These are phyloP conservation scores for Emydocephalus ijimae DNA, from an alignment of 2,113 vertebrate species.

Conservation along the genomic window DNA sequence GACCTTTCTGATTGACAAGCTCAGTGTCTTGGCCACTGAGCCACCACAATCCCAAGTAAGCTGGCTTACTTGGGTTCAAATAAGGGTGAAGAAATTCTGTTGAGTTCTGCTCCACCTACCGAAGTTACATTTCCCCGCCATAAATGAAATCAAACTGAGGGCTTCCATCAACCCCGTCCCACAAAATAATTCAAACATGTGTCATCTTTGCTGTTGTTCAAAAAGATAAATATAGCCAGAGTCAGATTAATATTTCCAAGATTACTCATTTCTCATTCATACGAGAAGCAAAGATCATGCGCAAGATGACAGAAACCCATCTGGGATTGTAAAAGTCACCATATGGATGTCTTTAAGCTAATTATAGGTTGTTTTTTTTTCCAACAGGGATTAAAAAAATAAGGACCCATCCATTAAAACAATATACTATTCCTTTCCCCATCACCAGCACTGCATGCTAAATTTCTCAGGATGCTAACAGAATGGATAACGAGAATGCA, in stretches of 20 bases:
- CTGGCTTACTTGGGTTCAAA: neutral
- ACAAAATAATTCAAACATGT: conserved; percentile 52
- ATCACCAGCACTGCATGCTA: conserved; percentile 25
- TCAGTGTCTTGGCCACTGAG: too few relatives aligned
- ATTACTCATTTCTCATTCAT: conserved; percentile 76
- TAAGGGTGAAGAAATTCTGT: neutral
- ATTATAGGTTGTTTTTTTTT: conserved; percentile 63
- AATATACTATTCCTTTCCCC: conserved; percentile 38
- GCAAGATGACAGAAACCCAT: conserved; percentile 72
- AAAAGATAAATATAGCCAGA: conserved; percentile 72
- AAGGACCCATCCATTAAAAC: conserved; percentile 23
- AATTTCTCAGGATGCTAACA: conserved; percentile 22
- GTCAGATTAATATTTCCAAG: conserved; percentile 73
- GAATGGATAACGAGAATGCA: conserved; percentile 21
- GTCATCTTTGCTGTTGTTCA: conserved; percentile 52
- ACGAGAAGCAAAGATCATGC: conserved; percentile 74
- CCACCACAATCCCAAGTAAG: too few relatives aligned
- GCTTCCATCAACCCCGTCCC: conserved; percentile 40
- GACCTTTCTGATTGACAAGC: too few relatives aligned
- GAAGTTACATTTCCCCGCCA: conserved; percentile 40
- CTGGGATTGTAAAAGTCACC: conserved; percentile 71
- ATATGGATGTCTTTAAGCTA: conserved; percentile 70
- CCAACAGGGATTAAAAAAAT: neutral
- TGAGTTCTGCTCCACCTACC: conserved; percentile 9
- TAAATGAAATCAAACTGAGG: conserved; percentile 44